These are phyloP conservation scores for Trichogramma pretiosum DNA, from an alignment of 1,140 invertebrate genomes.

Conservation along the genomic window DNA sequence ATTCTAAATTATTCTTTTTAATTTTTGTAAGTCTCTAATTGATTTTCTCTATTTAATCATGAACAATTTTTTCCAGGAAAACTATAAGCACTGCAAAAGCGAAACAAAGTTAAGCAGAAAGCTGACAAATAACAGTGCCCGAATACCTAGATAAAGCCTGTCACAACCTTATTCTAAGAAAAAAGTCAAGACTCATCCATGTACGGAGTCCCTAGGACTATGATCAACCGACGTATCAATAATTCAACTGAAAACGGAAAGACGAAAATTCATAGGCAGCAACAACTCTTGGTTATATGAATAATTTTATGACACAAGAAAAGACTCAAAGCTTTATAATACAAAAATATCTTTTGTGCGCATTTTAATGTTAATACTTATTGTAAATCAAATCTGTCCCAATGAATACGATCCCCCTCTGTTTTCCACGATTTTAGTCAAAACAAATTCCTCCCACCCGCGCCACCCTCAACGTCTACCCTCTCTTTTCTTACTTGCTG, in stretches of 20 bases:
- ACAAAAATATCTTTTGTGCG: slow-evolving; percentile 42
- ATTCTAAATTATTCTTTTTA: too few species aligned
- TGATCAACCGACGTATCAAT: slow-evolving; percentile 33
- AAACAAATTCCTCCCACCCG: slow-evolving; percentile 21
- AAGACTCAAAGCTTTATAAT: slow-evolving; percentile 40
- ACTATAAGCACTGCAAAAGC: slow-evolving; percentile 42
- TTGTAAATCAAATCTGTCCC: slow-evolving; percentile 36
- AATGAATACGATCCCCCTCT: slow-evolving; percentile 16
- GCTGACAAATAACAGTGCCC: slow-evolving; percentile 40
- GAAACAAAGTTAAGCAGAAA: slow-evolving; percentile 39
- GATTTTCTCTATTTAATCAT: too few species aligned
- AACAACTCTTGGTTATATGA: slow-evolving; percentile 41
- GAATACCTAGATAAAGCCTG: slow-evolving; percentile 38
- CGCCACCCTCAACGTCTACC: slow-evolving; percentile 11
- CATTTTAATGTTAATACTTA: slow-evolving; percentile 44
- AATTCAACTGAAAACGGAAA: slow-evolving; percentile 32
- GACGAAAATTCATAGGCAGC: slow-evolving; percentile 32
- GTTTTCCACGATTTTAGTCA: slow-evolving; percentile 22
- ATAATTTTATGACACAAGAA: too few species aligned
- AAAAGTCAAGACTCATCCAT: slow-evolving; percentile 31
- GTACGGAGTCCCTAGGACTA: slow-evolving; percentile 34
- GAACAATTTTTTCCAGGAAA: slow-evolving; percentile 35
- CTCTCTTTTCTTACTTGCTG: too few species aligned
- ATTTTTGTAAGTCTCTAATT: too few species aligned
- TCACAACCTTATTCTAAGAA: slow-evolving; percentile 37